A percentile compares a stretch with the other conserved stretches of the same genome.
phyloP scores from a whole-genome alignment of 30 jellyfish, hydroid and myxozoan species.

The Aurelia coerulea region DNA sequence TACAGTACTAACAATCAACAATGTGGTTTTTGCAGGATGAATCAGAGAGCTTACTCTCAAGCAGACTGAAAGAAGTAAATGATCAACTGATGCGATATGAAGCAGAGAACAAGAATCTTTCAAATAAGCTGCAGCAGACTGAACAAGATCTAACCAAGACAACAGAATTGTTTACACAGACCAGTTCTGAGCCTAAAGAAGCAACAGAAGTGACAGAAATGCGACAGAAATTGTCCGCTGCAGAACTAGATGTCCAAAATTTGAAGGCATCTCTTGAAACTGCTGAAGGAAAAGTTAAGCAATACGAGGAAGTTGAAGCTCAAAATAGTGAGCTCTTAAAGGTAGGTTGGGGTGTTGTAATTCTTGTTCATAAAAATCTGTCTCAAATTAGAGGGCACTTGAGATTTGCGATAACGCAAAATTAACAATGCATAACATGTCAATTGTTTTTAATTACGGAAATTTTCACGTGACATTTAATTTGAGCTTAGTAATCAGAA shows the following conservation, averaged over 20 bases:
- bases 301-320: slow-evolving; percentile 23
- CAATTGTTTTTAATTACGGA: no score
- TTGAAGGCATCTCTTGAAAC: slow-evolving; percentile 45
- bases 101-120: slow-evolving; percentile 60
- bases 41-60: slow-evolving; percentile 57
- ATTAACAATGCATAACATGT: no score
- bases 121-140: slow-evolving; percentile 48
- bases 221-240: slow-evolving; percentile 5
- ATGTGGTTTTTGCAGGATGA: slow-evolving; percentile 53
- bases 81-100: slow-evolving; percentile 69
- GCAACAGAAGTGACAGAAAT: slow-evolving; percentile 2
- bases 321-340: slow-evolving; percentile 34
- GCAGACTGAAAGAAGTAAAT: slow-evolving; percentile 63
- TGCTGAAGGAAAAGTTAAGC: slow-evolving; percentile 55
- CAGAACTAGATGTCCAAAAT: slow-evolving; percentile 33
- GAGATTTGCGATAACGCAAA: no score
- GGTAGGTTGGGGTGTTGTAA: not conserved
- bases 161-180: slow-evolving; percentile 13
- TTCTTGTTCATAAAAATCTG: not conserved
- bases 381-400: no score
- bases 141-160: slow-evolving; percentile 38
- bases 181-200: slow-evolving; percentile 15
- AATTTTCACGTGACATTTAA: no score
- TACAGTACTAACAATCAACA: no score
- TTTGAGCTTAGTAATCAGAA: no score